Evolutionary conservation across 1,140 invertebrate genomes (phyloP).

Genomic region (fruit fly (Drosophila melanogaster)): Release_6_plus_ISO1_MT NT_033777.3:14275001-14275500

Average conservation of each 20-base stretch:
- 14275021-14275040: constrained; percentile 62
- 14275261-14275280: not conserved
- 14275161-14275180: constrained; percentile 78
- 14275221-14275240: constrained; percentile 14
- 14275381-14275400: constrained; percentile 36
- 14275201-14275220: constrained; percentile 5
- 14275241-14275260: constrained; percentile 8
- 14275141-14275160: constrained; percentile 83
- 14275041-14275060: constrained; percentile 78
- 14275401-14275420: constrained; percentile 29
- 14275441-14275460: constrained; percentile 71
- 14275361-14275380: constrained; percentile 56
- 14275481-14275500: constrained; percentile 30
- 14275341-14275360: constrained; percentile 64
- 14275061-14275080: constrained; percentile 84
- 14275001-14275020: constrained; percentile 83
- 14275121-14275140: constrained; percentile 84
- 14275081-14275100: constrained; percentile 79
- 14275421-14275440: not conserved
- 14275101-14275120: constrained; percentile 80
- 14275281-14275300: constrained; percentile 5
- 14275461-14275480: constrained; percentile 67
- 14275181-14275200: constrained; percentile 9
- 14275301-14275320: constrained; percentile 4
- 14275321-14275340: constrained; percentile 34